A percentile compares a stretch with the other conserved stretches of the same genome.
These are phyloP conservation scores for Lamellibrachia columna DNA, from an alignment of 2,888 invertebrate genomes.

Conservation along the genomic window DNA sequence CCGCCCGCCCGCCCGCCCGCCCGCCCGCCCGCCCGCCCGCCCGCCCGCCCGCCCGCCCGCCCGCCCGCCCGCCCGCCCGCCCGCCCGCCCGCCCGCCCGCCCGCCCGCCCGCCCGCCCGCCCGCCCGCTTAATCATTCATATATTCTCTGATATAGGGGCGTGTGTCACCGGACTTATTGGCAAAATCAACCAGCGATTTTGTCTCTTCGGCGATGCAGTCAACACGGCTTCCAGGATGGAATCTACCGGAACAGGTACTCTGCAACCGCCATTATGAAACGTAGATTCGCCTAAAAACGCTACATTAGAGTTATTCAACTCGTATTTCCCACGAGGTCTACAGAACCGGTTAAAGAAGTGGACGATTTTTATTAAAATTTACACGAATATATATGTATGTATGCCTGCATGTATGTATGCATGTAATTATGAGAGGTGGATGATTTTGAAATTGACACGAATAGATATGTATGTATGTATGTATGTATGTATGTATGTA, in stretches of 20 bases:
- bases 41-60: too few species aligned
- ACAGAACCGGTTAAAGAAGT: not conserved
- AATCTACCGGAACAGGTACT: not conserved
- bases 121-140: not conserved
- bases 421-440: not conserved
- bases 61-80: too few species aligned
- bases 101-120: too few species aligned
- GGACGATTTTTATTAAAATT: not conserved
- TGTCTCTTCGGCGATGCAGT: not conserved
- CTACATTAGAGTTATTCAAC: not conserved
- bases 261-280: not conserved
- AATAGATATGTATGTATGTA: not conserved
- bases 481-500: too few species aligned
- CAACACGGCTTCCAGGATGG: constrained; percentile 10
- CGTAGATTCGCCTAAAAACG: not conserved
- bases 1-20: too few species aligned
- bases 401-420: too few species aligned
- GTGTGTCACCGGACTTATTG: not conserved
- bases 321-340: not conserved
- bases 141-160: not conserved
- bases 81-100: too few species aligned
- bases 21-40: too few species aligned
- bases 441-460: not conserved
- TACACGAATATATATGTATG: not conserved
- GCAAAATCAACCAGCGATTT: not conserved